Base-by-base conservation (phyloP, 2,888 invertebrate genomes). In the Lasioglossum villosulum region DNA sequence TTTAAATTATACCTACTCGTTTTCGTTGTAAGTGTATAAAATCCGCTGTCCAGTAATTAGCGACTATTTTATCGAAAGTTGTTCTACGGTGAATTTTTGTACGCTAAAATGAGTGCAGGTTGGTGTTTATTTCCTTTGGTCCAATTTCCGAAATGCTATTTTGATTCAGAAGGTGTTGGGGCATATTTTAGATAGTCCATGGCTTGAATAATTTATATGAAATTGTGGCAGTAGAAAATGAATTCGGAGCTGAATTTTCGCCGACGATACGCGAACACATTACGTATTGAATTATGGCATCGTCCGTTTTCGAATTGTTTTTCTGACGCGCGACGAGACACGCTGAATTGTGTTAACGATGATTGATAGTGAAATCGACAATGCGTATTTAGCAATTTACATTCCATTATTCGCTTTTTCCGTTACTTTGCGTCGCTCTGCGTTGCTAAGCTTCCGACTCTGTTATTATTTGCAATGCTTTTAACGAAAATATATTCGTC, bases 351-450 rank as follows among this genome's bases (percentile, higher is more conserved):
- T 27, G 37, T 79, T 66, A 66, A 73, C 34, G 4, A 23, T 34
- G 52, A 66, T 73, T 48, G 66, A 42, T 73, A 27, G n/a, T 8
- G 16, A 63, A 48, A 81, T 81, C 71, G 71, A 39, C 48, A 72
- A 10, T 23, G 12, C 48, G 30, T 71, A 71, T 81, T 81, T 71
- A 72, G 16, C 71, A 34, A 78, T 63, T 79, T 79, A 34, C 72
- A 37, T 48, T 48, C 48, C 72, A 52, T 82, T 79, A 63, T 66
- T 82, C 30, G n/a, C 27, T 30, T n/a, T 39, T 27, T 8, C 3
- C 34, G 45, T 45, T 68, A 66, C 45, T 75, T 45, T 23, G 39
- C n/a, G n/a, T n/a, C 42, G 37, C 19, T n/a, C 27, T 10, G 42
- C 30, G 2, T 30, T n/a, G 63, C 34, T 39, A 75, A 27, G 75